Evolutionary conservation across 2,113 vertebrate genomes (phyloP).

Genomic region (Nothocercus julius): DNA sequence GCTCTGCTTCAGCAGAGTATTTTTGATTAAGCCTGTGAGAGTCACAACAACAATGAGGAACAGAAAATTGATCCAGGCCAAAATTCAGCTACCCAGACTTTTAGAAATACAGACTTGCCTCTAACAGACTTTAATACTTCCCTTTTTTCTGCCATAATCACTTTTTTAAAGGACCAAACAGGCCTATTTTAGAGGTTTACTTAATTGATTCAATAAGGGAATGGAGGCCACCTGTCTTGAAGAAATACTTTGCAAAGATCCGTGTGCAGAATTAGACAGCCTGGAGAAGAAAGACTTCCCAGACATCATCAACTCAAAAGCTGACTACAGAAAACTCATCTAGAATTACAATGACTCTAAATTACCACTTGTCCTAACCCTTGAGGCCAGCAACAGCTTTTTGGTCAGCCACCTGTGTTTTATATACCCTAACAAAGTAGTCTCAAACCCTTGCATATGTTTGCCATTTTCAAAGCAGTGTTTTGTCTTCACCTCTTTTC

Average conservation of each 20-base stretch:
- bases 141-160: neutral
- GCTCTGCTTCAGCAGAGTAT: neutral
- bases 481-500: neutral
- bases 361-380: neutral
- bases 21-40: neutral
- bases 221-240: neutral
- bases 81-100: neutral
- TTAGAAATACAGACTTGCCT: neutral
- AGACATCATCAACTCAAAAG: neutral
- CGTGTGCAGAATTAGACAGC: neutral
- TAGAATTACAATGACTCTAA: neutral
- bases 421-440: neutral
- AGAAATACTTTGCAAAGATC: neutral
- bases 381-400: neutral
- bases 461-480: neutral
- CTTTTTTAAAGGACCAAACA: neutral
- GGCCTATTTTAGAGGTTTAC: neutral
- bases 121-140: neutral
- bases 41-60: constrained; percentile 3
- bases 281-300: neutral
- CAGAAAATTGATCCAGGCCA: neutral
- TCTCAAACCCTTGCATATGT: neutral
- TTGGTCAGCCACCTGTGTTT: neutral
- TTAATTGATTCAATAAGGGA: neutral
- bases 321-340: neutral